A percentile compares a stretch with the other conserved stretches of the same genome.
Evolutionary conservation across 2,888 invertebrate genomes (phyloP).

Genomic region (Eilema caniola): DNA sequence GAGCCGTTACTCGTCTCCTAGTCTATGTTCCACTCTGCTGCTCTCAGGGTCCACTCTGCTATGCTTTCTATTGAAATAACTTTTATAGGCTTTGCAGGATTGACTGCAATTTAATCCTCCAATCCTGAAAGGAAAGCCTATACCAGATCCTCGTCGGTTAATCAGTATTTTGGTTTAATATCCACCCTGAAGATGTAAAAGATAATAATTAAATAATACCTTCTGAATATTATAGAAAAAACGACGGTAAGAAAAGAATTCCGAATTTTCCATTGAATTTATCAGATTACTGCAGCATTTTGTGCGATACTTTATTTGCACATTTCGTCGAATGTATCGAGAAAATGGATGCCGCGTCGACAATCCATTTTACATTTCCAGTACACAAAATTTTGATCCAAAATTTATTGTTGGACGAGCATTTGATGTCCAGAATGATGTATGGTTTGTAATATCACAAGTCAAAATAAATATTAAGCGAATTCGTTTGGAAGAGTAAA

Average conservation of each 20-base stretch:
- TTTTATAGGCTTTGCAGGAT: too few species aligned
- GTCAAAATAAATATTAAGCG: slow-evolving; percentile 35
- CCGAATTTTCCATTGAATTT: not conserved
- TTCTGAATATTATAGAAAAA: not conserved
- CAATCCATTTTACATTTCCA: not conserved
- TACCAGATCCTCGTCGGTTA: too few species aligned
- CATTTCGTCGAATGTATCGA: not conserved
- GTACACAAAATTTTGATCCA: slow-evolving; percentile 20
- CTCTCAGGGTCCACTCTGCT: too few species aligned
- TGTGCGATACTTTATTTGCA: not conserved
- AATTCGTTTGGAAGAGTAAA: not conserved
- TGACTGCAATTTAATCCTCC: too few species aligned
- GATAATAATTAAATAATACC: too few species aligned
- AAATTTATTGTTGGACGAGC: slow-evolving; percentile 35
- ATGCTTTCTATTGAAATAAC: too few species aligned
- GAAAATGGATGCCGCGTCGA: not conserved
- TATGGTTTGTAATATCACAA: slow-evolving; percentile 34
- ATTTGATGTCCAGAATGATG: slow-evolving; percentile 28
- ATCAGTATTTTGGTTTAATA: too few species aligned
- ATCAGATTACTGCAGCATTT: not conserved
- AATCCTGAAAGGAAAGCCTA: too few species aligned
- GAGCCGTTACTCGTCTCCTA: too few species aligned
- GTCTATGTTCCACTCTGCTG: too few species aligned
- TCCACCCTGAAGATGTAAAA: too few species aligned
- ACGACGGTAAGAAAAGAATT: not conserved